Conservation (phyloP, 2,888 invertebrate species). For the Thyatira batis region DNA sequence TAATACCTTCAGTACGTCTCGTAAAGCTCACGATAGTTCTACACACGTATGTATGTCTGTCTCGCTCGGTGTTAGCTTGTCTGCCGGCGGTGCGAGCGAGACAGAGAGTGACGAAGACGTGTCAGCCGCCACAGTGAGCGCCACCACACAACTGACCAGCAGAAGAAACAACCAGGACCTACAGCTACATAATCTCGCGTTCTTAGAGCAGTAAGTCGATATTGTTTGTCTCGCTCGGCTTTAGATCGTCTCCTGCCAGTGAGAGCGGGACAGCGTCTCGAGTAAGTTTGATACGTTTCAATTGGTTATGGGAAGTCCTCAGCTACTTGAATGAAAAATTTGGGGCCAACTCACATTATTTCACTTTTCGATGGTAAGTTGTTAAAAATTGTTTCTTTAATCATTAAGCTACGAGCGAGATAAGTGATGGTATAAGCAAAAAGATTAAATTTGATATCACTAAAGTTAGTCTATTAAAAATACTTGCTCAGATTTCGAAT, state of each 20-base stretch:
- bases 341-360: neutral
- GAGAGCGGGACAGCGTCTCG: slow-evolving; percentile 87
- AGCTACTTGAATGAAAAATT: too few relatives aligned
- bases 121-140: slow-evolving; percentile 66
- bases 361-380: neutral
- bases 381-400: neutral
- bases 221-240: slow-evolving; percentile 33
- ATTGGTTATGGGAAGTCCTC: too few relatives aligned
- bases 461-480: neutral
- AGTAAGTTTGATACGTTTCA: neutral
- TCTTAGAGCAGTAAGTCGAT: slow-evolving; percentile 66
- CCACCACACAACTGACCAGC: slow-evolving; percentile 54
- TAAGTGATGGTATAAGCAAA: neutral
- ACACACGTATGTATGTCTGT: slow-evolving; percentile 44
- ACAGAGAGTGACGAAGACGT: slow-evolving; percentile 89
- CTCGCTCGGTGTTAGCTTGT: slow-evolving; percentile 71
- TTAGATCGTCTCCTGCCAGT: slow-evolving; percentile 75
- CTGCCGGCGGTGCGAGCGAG: slow-evolving; percentile 84
- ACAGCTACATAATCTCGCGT: slow-evolving; percentile 67
- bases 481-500: too few relatives aligned
- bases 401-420: neutral
- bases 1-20: neutral
- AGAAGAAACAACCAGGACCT: slow-evolving; percentile 73
- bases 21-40: slow-evolving; percentile 28
- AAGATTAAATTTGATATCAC: neutral